These are phyloP conservation scores for Drosophila truncata DNA, from an alignment of 1,140 invertebrate species.

Conservation along the genomic window DNA sequence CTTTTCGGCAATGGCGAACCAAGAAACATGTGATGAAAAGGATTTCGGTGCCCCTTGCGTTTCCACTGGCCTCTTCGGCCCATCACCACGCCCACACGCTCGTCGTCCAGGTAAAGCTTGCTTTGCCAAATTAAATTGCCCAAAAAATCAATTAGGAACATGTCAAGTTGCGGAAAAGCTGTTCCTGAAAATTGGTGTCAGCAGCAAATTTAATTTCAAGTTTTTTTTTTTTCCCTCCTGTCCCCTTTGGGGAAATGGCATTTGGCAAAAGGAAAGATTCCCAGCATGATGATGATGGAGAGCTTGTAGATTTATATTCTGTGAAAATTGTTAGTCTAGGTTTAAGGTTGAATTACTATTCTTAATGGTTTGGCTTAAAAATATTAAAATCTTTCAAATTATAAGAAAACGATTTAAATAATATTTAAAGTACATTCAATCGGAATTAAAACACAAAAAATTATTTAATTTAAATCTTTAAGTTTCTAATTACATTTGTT, in stretches of 20 bases:
- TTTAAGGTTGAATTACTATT: background rate
- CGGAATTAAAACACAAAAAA: too few relatives aligned
- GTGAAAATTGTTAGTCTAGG: too few relatives aligned
- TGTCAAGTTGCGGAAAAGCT: conserved; percentile 82
- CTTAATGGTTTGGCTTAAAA: background rate
- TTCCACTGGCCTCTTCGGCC: conserved; percentile 48
- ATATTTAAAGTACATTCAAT: background rate
- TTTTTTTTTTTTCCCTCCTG: conserved; percentile 18
- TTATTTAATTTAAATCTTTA: background rate
- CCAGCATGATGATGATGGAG: conserved; percentile 11
- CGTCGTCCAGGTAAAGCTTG: conserved; percentile 46
- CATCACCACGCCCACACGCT: conserved; percentile 25
- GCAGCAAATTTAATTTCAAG: conserved; percentile 78
- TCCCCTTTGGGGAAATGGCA: conserved; percentile 16
- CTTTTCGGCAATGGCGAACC: conserved; percentile 65
- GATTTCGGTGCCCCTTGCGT: conserved; percentile 68
- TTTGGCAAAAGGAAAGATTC: conserved; percentile 2
- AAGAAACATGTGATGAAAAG: conserved; percentile 79
- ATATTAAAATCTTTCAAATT: background rate
- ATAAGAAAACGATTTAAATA: background rate
- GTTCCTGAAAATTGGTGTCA: conserved; percentile 80
- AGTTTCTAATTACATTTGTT: background rate
- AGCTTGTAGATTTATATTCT: background rate
- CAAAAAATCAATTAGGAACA: conserved; percentile 84
- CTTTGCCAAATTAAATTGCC: conserved; percentile 83